phyloP scores from a whole-genome alignment of 1,140 invertebrate species.

The Drosophila sp. region DNA sequence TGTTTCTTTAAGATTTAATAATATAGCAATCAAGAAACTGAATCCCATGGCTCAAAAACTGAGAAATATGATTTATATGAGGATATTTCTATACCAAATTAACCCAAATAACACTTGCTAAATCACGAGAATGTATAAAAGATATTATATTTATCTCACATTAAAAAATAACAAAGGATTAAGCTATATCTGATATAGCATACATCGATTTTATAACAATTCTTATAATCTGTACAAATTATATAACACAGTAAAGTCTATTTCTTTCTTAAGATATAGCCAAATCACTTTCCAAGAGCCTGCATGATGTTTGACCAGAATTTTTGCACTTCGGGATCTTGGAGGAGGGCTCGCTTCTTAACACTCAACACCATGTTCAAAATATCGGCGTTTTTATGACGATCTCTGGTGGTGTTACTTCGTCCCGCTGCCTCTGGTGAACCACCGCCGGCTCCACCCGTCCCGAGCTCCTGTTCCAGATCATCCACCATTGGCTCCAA shows the following conservation, averaged over 20 bases:
- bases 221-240: background rate
- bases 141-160: no score
- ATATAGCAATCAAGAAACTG: no score
- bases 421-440: conserved; percentile 50
- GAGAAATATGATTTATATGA: no score
- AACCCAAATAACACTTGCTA: no score
- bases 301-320: conserved; percentile 64
- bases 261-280: background rate
- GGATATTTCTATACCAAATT: no score
- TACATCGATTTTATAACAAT: no score
- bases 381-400: conserved; percentile 72
- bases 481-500: conserved; percentile 2
- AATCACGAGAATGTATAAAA: no score
- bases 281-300: conserved; percentile 44
- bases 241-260: background rate
- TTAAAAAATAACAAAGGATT: no score
- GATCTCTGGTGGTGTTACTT: conserved; percentile 52
- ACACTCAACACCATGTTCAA: conserved; percentile 68
- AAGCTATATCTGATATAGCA: no score
- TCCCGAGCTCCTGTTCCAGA: conserved; percentile 31
- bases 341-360: conserved; percentile 72
- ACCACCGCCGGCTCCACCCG: conserved; percentile 52
- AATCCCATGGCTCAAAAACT: no score
- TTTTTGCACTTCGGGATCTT: conserved; percentile 68
- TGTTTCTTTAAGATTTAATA: no score